Evolutionary conservation across 1,140 invertebrate species (phyloP).

Genomic region (Drosophila oshimai): DNA sequence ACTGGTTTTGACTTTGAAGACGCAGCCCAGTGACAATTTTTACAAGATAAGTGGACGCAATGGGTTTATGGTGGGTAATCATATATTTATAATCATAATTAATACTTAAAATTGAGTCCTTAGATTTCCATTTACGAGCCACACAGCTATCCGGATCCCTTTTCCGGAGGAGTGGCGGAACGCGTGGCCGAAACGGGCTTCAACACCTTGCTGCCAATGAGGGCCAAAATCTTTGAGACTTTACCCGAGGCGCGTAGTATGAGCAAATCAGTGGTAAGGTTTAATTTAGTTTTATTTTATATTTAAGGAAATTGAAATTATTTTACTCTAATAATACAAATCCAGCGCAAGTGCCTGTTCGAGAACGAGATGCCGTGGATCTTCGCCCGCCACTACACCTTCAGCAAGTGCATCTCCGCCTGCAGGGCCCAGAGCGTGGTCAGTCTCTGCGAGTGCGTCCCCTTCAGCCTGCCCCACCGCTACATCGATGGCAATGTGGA

Average conservation of each 20-base stretch:
- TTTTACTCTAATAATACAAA: too few species aligned
- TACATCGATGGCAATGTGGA: conserved; percentile 44
- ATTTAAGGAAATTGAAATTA: too few species aligned
- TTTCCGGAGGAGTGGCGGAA: conserved; percentile 55
- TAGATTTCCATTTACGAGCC: conserved; percentile 60
- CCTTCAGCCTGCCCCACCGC: conserved; percentile 83
- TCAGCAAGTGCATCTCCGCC: conserved; percentile 84
- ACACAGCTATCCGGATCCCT: conserved; percentile 53
- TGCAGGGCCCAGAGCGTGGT: conserved; percentile 84
- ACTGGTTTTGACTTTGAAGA: conserved; percentile 77
- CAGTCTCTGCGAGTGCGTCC: conserved; percentile 84
- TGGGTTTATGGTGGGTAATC: conserved; percentile 72
- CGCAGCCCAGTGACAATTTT: conserved; percentile 72
- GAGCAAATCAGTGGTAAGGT: conserved; percentile 44
- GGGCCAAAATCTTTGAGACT: conserved; percentile 59
- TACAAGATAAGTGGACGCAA: conserved; percentile 56
- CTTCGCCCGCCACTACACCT: conserved; percentile 54
- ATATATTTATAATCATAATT: too few species aligned
- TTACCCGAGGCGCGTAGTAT: conserved; percentile 55
- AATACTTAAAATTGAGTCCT: background rate
- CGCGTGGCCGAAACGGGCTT: conserved; percentile 41
- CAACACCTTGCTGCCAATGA: conserved; percentile 43
- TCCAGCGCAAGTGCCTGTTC: conserved; percentile 74
- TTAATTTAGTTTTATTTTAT: background rate
- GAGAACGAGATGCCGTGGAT: conserved; percentile 82